These are phyloP conservation scores for Peromyscus californicus DNA, from an alignment of 2,113 vertebrate genomes.

Conservation along the genomic window DNA sequence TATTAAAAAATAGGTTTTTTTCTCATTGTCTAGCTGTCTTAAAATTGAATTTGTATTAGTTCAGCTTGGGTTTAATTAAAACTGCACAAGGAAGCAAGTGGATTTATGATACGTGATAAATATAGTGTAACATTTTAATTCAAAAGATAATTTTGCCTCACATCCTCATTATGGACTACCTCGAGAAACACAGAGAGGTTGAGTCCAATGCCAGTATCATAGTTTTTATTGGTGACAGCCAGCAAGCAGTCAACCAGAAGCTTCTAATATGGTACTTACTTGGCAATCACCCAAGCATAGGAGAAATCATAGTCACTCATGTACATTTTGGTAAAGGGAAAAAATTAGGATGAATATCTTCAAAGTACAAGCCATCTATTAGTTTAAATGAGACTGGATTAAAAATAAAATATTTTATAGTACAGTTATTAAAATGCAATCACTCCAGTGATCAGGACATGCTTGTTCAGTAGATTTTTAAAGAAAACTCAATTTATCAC, in stretches of 20 bases:
- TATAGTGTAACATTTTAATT: conserved; percentile 45
- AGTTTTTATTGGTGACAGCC: conserved; percentile 11
- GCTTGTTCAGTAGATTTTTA: not conserved
- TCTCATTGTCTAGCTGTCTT: not conserved
- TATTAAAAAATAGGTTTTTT: not conserved
- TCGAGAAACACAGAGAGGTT: not conserved
- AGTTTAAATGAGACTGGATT: not conserved
- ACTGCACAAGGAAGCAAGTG: not conserved
- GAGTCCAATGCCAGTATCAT: not conserved
- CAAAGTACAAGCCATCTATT: conserved; percentile 45
- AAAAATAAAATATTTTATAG: conserved; percentile 27
- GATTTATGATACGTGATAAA: conserved; percentile 33
- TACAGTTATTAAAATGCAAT: not conserved
- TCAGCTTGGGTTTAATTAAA: conserved; percentile 62
- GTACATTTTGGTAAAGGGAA: not conserved
- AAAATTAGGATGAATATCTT: conserved; percentile 33
- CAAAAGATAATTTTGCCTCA: conserved; percentile 12
- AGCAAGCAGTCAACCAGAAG: not conserved
- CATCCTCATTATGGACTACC: not conserved
- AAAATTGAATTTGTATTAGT: conserved; percentile 49
- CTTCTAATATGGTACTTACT: not conserved
- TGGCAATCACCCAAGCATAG: not conserved
- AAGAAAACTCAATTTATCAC: conserved; percentile 19
- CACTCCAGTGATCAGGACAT: not conserved
- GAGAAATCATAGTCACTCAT: conserved; percentile 3